Conservation (phyloP, 2,888 invertebrate species). For the Esperia sulphurella region DNA sequence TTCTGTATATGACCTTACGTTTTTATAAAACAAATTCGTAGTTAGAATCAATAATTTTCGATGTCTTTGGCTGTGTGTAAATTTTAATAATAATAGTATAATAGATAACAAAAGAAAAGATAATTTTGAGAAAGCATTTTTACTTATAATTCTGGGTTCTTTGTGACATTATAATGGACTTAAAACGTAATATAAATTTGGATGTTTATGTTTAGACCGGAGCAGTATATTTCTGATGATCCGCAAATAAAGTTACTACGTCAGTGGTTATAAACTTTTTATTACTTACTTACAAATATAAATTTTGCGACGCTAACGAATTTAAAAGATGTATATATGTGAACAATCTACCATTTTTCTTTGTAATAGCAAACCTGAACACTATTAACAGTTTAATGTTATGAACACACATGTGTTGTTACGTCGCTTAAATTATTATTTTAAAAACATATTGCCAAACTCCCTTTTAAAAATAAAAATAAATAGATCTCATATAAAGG, state of each 20-base stretch:
- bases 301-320: slow-evolving; percentile 67
- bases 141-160: slow-evolving; percentile 54
- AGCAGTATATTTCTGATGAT: slow-evolving; percentile 65
- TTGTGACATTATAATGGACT: slow-evolving; percentile 54
- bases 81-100: slow-evolving; percentile 56
- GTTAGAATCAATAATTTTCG: slow-evolving; percentile 70
- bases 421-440: slow-evolving; percentile 6
- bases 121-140: slow-evolving; percentile 74
- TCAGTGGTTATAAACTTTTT: slow-evolving; percentile 54
- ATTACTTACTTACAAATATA: slow-evolving; percentile 38
- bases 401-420: slow-evolving; percentile 1
- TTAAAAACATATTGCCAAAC: no score
- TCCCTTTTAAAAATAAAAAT: not conserved
- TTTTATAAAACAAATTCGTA: slow-evolving; percentile 62
- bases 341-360: slow-evolving; percentile 68
- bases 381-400: not conserved
- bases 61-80: slow-evolving; percentile 78
- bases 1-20: slow-evolving; percentile 50
- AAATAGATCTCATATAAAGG: not conserved
- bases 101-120: slow-evolving; percentile 47
- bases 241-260: slow-evolving; percentile 73
- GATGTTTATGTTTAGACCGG: slow-evolving; percentile 72
- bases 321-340: slow-evolving; percentile 6
- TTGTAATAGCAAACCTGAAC: slow-evolving; percentile 27
- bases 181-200: slow-evolving; percentile 49